phyloP scores from a whole-genome alignment of 2,113 vertebrate species.

The human region DNA sequence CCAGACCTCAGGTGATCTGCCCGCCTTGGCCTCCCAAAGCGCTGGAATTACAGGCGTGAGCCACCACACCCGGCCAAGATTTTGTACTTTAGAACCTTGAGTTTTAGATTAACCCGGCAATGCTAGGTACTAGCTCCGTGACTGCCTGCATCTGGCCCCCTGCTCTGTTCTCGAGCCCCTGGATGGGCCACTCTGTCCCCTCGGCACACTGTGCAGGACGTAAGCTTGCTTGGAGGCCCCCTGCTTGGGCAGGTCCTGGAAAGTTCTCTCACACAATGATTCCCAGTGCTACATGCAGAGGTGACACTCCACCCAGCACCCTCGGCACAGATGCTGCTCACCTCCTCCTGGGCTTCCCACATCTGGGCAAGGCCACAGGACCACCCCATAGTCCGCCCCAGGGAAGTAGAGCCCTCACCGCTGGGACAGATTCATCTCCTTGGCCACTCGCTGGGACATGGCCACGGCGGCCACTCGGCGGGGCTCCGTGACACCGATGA shows the following conservation, averaged over 20 bases:
- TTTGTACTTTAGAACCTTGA: accelerated
- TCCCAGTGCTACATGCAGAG: accelerated
- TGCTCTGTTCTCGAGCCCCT: accelerated
- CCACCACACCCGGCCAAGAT: no score
- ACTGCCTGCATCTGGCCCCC: accelerated
- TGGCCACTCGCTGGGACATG: conserved; percentile 96
- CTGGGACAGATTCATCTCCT: conserved; percentile 95
- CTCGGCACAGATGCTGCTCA: accelerated
- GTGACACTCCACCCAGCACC: accelerated
- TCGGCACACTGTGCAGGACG: accelerated
- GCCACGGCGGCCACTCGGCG: conserved; percentile 95
- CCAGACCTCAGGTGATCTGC: no score
- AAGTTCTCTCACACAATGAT: no score
- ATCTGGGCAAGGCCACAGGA: not conserved
- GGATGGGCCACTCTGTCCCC: accelerated
- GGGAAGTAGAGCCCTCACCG: conserved; percentile 82
- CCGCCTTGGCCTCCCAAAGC: no score
- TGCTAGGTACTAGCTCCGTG: accelerated
- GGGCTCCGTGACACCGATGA: conserved; percentile 95
- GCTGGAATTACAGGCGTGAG: no score
- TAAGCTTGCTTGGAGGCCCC: not conserved
- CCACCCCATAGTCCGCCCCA: accelerated
- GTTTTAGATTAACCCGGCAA: accelerated
- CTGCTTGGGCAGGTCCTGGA: no score
- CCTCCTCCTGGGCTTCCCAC: accelerated